Evolutionary conservation across 2,888 invertebrate genomes (phyloP), one percentile per base, ranked within the genome.

Genomic region (Scrobipalpa atriplicella): DNA sequence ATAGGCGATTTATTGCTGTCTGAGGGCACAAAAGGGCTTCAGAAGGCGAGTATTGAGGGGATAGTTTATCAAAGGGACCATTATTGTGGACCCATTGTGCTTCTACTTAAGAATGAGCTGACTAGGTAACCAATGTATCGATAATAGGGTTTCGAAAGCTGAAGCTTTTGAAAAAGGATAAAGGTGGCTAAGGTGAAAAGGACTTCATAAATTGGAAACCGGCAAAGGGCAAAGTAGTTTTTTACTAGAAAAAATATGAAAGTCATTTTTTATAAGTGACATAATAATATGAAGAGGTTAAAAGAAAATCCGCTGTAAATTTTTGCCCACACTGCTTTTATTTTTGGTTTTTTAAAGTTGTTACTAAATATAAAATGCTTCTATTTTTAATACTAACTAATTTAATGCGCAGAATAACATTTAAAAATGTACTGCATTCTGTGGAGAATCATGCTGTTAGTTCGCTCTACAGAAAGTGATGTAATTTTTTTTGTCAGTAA

Each of bases 11-110:
- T 72, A 73, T 72, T 71, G 68, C 70, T 67, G 69, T 69, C 64
- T 67, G 64, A 68, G 71, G 62, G 67, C 66, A 73, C 73, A 73
- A 73, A 56, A 70, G 70, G 72, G 67, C 72, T 67, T 69, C 67
- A 70, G 70, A 71, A 72, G 70, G 68, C 68, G 68, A 70, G 72
- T 70, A 71, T 71, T 72, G 71, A 73, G 70, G 71, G 74, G 75
- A 72, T 72, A 73, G 71, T 73, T 72, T 73, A 75, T 75, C 75
- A 76, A 76, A 73, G 71, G 73, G 54, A 68, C 73, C 70, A 74
- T 73, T 73, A 71, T 72, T 70, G 69, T 64, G 68, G 66, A 66
- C 56, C 67, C 61, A 69, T 70, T 68, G 70, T 68, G 68, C 43
- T 16, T 18, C 61, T 61, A 41, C 61, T 61, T 61, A 61, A 61